These are phyloP conservation scores for Drosophila dunni DNA, from an alignment of 1,140 invertebrate species.

Conservation along the genomic window DNA sequence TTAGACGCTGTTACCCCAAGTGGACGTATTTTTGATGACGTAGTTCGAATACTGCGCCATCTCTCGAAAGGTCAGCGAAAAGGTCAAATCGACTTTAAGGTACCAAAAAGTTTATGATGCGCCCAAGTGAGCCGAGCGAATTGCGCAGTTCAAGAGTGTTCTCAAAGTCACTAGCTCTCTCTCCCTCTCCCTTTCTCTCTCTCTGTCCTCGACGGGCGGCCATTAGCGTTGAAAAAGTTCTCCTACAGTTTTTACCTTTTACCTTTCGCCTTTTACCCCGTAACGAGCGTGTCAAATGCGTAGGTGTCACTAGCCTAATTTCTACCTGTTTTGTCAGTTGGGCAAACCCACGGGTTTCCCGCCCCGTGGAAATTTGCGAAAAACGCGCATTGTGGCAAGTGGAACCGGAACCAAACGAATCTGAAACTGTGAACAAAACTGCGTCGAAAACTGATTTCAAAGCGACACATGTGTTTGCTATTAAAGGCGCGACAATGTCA, in stretches of 20 bases:
- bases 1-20: not conserved
- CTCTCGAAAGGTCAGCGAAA: conserved; percentile 45
- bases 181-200: not conserved
- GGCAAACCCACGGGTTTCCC: conserved; percentile 29
- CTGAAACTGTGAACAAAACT: conserved; percentile 4
- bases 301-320: conserved; percentile 39
- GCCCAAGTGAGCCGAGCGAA: conserved; percentile 21
- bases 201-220: conserved; percentile 1
- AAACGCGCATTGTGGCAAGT: conserved; percentile 58
- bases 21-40: not conserved
- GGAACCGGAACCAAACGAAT: conserved; percentile 40
- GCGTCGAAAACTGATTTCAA: no score
- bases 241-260: not conserved
- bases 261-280: conserved; percentile 1
- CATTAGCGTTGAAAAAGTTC: conserved; percentile 26
- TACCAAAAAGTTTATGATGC: conserved; percentile 17
- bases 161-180: not conserved
- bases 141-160: conserved; percentile 32
- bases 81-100: conserved; percentile 30
- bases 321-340: conserved; percentile 50
- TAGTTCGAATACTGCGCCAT: conserved; percentile 23
- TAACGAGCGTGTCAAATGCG: conserved; percentile 37
- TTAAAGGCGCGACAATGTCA: conserved; percentile 65
- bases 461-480: conserved; percentile 49
- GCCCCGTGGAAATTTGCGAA: conserved; percentile 28